Conservation (phyloP, 2,888 invertebrate species). For the Phytoseiulus persimilis region DNA sequence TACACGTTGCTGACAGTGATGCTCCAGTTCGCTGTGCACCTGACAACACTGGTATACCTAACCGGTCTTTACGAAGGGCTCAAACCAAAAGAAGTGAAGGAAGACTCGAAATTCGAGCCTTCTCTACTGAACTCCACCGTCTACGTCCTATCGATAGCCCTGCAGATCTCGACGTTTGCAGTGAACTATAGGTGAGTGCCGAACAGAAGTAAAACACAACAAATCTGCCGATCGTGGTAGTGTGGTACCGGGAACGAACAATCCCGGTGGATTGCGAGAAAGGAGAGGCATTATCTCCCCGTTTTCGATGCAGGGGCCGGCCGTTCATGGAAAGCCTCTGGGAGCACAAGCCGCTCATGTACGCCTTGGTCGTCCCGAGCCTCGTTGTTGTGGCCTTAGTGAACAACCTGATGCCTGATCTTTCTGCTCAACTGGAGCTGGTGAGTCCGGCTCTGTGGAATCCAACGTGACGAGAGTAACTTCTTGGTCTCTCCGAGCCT, state of each 20-base stretch:
- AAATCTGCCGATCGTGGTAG: too few relatives aligned
- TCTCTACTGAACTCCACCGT: slow-evolving; percentile 94
- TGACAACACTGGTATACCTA: slow-evolving; percentile 76
- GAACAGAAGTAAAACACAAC: neutral
- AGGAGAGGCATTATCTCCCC: too few relatives aligned
- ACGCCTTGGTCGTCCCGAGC: slow-evolving; percentile 75
- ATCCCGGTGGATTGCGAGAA: too few relatives aligned
- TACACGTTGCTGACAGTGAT: slow-evolving; percentile 93
- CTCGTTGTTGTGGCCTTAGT: slow-evolving; percentile 73
- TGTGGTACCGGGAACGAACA: too few relatives aligned
- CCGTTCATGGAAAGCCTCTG: slow-evolving; percentile 95
- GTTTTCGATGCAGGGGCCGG: slow-evolving; percentile 64
- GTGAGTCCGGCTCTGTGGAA: slow-evolving; percentile 54
- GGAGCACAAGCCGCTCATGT: slow-evolving; percentile 83
- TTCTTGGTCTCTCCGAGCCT: too few relatives aligned
- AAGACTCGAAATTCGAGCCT: slow-evolving; percentile 76
- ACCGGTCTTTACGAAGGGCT: slow-evolving; percentile 50
- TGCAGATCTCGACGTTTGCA: slow-evolving; percentile 96
- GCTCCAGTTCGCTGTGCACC: slow-evolving; percentile 88
- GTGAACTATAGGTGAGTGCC: slow-evolving; percentile 83
- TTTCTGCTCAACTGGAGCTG: slow-evolving; percentile 84
- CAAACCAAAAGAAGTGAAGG: slow-evolving; percentile 40
- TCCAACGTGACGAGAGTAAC: too few relatives aligned
- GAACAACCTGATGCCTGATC: slow-evolving; percentile 71
- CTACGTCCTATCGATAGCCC: slow-evolving; percentile 91